phyloP scores from a whole-genome alignment of 2,113 vertebrate genomes.

The Hippocampus zosterae region DNA sequence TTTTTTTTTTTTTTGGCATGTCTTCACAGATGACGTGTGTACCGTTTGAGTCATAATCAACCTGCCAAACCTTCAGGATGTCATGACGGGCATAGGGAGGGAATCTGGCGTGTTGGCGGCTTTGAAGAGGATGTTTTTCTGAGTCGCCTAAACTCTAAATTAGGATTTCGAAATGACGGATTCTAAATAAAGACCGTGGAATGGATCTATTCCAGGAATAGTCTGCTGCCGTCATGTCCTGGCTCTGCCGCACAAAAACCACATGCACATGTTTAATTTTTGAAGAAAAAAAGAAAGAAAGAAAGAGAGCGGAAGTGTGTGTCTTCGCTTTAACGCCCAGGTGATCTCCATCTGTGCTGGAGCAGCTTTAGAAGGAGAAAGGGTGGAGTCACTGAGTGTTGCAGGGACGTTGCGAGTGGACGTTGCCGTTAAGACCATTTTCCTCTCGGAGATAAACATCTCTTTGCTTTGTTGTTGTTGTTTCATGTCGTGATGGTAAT shows the following conservation, averaged over 20 bases:
- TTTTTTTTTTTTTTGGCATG: neutral
- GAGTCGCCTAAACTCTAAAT: slow-evolving; percentile 16
- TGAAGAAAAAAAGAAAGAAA: neutral
- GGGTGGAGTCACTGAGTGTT: slow-evolving; percentile 25
- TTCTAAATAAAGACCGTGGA: slow-evolving; percentile 42
- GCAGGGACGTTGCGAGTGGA: slow-evolving; percentile 11
- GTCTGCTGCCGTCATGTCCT: slow-evolving; percentile 8
- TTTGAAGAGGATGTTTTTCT: slow-evolving; percentile 22
- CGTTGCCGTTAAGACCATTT: neutral
- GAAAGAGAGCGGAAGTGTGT: neutral
- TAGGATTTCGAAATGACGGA: slow-evolving; percentile 28
- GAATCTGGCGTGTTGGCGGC: neutral
- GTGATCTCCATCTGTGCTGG: slow-evolving; percentile 27
- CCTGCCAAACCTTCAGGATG: slow-evolving; percentile 1
- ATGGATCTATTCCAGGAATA: slow-evolving; percentile 24
- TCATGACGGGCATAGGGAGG: slow-evolving; percentile 27
- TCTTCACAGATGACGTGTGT: neutral
- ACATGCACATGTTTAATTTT: neutral
- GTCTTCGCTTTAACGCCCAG: slow-evolving; percentile 9
- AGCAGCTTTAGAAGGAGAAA: slow-evolving; percentile 30
- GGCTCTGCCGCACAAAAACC: slow-evolving; percentile 5
- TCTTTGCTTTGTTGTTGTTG: neutral
- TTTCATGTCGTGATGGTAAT: neutral
- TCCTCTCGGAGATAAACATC: neutral
- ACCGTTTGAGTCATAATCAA: neutral